Percentiles rank a stretch among this genome's conserved stretches.
phyloP scores from a whole-genome alignment of 2,888 invertebrate genomes.

The Drosophila stalkeri region DNA sequence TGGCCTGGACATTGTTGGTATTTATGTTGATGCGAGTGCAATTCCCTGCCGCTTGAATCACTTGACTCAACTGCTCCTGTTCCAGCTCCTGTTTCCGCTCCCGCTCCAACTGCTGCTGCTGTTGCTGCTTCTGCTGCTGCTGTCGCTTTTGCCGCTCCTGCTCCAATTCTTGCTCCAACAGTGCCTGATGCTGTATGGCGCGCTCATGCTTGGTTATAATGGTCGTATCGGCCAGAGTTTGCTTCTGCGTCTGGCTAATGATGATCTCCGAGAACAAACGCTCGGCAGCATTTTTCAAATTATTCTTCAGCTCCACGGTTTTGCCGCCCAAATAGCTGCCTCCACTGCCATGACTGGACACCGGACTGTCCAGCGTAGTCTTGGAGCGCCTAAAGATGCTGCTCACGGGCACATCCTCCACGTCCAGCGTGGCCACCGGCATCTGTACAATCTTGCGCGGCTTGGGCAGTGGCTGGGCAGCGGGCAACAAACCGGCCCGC shows the following conservation, averaged over 20 bases:
- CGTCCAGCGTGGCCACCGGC: constrained; percentile 81
- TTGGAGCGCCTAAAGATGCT: constrained; percentile 83
- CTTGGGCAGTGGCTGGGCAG: constrained; percentile 77
- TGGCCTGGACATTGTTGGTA: constrained; percentile 19
- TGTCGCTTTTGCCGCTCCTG: constrained; percentile 48
- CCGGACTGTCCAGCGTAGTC: constrained; percentile 78
- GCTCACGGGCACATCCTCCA: constrained; percentile 70
- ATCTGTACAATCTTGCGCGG: constrained; percentile 82
- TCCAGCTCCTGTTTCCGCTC: constrained; percentile 25
- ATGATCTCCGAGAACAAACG: constrained; percentile 84
- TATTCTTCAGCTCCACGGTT: constrained; percentile 84
- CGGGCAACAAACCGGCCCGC: constrained; percentile 73
- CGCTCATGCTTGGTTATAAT: constrained; percentile 82
- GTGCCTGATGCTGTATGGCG: constrained; percentile 75
- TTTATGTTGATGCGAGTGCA: constrained; percentile 82
- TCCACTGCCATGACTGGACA: constrained; percentile 17
- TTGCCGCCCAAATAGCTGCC: constrained; percentile 75
- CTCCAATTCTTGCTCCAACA: constrained; percentile 71
- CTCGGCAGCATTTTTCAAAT: constrained; percentile 84
- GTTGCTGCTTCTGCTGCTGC: constrained; percentile 19
- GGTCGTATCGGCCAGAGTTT: constrained; percentile 62
- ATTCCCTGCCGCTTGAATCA: constrained; percentile 70
- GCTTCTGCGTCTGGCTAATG: constrained; percentile 82
- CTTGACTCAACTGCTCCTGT: constrained; percentile 35
- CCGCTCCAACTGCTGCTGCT: constrained; percentile 23